Evolutionary conservation across 2,113 vertebrate genomes (phyloP).

Genomic region (Mystacornis crossleyi): DNA sequence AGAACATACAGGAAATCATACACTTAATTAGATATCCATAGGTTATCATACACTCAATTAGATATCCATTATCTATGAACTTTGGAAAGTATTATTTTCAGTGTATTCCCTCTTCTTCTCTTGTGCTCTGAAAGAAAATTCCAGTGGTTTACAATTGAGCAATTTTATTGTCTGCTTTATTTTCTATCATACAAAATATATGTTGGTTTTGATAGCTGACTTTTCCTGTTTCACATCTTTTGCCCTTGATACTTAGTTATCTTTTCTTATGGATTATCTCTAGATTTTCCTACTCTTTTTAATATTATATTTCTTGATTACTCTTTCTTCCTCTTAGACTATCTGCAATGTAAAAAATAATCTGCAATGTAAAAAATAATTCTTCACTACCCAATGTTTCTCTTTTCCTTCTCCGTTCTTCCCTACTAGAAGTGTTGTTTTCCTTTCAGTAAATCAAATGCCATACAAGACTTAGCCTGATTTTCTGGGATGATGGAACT

Average conservation of each 20-base stretch:
- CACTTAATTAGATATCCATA: not conserved
- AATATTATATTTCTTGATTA: not conserved
- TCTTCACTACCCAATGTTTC: not conserved
- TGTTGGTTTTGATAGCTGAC: not conserved
- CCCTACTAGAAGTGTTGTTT: not conserved
- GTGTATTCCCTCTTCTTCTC: not conserved
- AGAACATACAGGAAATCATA: not conserved
- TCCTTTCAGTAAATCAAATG: not conserved
- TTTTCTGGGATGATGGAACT: not conserved
- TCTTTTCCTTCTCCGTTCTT: not conserved
- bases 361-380: not conserved
- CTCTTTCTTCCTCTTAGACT: not conserved
- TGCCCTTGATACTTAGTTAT: not conserved
- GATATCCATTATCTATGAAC: not conserved
- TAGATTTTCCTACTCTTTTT: not conserved
- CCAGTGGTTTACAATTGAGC: not conserved
- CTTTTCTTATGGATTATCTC: not conserved
- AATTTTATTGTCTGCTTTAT: not conserved
- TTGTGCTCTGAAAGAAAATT: not conserved
- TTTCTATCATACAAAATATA: not conserved
- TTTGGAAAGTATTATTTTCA: not conserved
- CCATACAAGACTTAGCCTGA: not conserved
- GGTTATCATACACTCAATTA: not conserved
- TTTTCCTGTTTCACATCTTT: not conserved
- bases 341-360: not conserved